Conservation (phyloP, 2,888 invertebrate species). For the Ecliptopera silaceata region DNA sequence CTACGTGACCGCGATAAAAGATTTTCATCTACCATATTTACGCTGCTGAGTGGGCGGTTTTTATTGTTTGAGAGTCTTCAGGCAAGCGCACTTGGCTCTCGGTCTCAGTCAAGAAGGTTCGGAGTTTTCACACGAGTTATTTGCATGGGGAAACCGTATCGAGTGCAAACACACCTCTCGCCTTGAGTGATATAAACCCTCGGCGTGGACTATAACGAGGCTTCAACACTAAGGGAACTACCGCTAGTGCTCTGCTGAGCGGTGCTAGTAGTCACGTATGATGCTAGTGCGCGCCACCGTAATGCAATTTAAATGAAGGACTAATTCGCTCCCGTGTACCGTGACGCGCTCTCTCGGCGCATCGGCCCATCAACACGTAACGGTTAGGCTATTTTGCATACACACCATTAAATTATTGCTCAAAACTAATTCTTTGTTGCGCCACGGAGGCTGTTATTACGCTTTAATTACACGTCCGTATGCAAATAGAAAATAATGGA, state of each 20-base stretch:
- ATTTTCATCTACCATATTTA: constrained; percentile 83
- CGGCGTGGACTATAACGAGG: constrained; percentile 60
- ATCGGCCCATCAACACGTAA: constrained; percentile 80
- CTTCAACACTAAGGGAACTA: constrained; percentile 43
- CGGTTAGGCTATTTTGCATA: constrained; percentile 81
- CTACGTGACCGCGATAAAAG: constrained; percentile 83
- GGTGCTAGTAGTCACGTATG: constrained; percentile 54
- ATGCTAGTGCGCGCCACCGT: constrained; percentile 64
- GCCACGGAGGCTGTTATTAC: constrained; percentile 79
- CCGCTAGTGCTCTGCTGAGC: not conserved
- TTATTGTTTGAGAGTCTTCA: constrained; percentile 77
- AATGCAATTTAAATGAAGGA: constrained; percentile 81
- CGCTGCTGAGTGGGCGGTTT: constrained; percentile 81
- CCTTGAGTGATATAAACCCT: constrained; percentile 56
- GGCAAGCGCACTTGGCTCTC: constrained; percentile 59
- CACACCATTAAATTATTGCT: constrained; percentile 83
- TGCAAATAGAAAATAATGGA: constrained; percentile 80
- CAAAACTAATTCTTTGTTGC: constrained; percentile 82
- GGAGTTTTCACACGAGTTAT: constrained; percentile 75
- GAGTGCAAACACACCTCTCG: constrained; percentile 41
- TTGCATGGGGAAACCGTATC: constrained; percentile 58
- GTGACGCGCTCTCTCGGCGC: constrained; percentile 76
- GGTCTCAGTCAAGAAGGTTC: constrained; percentile 46
- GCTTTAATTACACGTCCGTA: constrained; percentile 78
- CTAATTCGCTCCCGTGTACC: constrained; percentile 77